Evolutionary conservation across 1,140 invertebrate species (phyloP), one percentile per base, ranked within the genome.

Genomic region (Calliopsis andreniformis): DNA sequence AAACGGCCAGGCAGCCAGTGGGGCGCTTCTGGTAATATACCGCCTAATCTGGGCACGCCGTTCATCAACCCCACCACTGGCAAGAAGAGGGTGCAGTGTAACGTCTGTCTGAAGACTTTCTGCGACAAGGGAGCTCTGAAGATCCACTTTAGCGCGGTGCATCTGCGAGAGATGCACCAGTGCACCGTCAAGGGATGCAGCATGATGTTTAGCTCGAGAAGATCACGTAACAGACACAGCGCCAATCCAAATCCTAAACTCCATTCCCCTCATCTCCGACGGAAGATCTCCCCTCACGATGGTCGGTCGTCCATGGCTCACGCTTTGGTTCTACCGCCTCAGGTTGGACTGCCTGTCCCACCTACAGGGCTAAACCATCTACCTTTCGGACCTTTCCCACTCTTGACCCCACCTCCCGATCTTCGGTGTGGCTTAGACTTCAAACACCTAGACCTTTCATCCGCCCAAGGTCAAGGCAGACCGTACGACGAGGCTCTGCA

Each of bases 111-210:
- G 63, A 99, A 99, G 92, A 99, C 98, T 35, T 99, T 99, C 92
- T 99, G 99, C 93, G 99, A 99, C 93, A 99, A 99, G 93, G 98
- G 98, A 64, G 99, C 99, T 0, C 93, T 99, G 1, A 99, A 99
- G 92, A 99, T 99, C 28, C 99, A 99, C 89, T 99, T 99, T 89
- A 99, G 98, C 56, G 99, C 99, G 0, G 99, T 99, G 7, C 99
- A 99, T 91, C 91, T 99, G 69, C 95, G 98, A 23, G 99, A 99
- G 93, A 99, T 99, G 98, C 99, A 99, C 91, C 98, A 98, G 90
- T 99, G 99, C 89, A 99, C 98, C 0, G 98, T 99, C 0, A 97
- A 98, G 86, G 98, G 99, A 0, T 99, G 99, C 92, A 99, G 97
- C 89, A 99, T 99, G 97, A 99, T 99, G 97, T 99, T 99, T 89